A percentile compares a stretch with the other conserved stretches of the same genome.
phyloP scores from a whole-genome alignment of 2,888 invertebrate species.

The Tholera decimalis region DNA sequence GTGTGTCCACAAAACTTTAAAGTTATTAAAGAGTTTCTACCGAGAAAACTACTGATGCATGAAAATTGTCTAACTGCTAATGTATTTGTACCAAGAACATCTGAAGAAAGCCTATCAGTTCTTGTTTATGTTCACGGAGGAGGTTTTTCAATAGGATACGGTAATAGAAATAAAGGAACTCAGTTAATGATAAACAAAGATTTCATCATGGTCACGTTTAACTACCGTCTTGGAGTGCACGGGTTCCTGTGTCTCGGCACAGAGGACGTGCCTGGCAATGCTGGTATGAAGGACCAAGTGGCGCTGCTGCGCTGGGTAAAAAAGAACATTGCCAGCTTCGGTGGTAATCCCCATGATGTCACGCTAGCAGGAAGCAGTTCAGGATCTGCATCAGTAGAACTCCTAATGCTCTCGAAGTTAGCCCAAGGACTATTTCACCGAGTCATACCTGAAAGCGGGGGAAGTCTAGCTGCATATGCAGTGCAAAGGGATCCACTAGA shows the following conservation, averaged over 20 bases:
- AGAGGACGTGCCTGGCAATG: constrained; percentile 74
- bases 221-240: constrained; percentile 72
- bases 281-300: constrained; percentile 78
- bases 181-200: constrained; percentile 64
- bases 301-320: constrained; percentile 77
- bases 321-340: constrained; percentile 74
- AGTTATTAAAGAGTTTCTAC: background rate
- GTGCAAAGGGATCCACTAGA: constrained; percentile 72
- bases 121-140: constrained; percentile 73
- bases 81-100: constrained; percentile 79
- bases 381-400: constrained; percentile 71
- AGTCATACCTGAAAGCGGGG: constrained; percentile 76
- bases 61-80: constrained; percentile 83
- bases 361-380: constrained; percentile 75
- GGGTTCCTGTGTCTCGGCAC: constrained; percentile 77
- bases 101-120: constrained; percentile 68
- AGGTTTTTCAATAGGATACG: constrained; percentile 66
- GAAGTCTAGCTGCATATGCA: constrained; percentile 66
- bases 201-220: constrained; percentile 71
- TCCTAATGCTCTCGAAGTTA: constrained; percentile 72
- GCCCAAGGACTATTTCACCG: constrained; percentile 73
- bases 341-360: constrained; percentile 78
- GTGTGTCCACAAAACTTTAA: constrained; percentile 67
- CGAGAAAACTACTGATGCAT: constrained; percentile 39
- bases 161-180: constrained; percentile 50